Conservation (phyloP, 2,113 vertebrate species). For the Spea multiplicata region DNA sequence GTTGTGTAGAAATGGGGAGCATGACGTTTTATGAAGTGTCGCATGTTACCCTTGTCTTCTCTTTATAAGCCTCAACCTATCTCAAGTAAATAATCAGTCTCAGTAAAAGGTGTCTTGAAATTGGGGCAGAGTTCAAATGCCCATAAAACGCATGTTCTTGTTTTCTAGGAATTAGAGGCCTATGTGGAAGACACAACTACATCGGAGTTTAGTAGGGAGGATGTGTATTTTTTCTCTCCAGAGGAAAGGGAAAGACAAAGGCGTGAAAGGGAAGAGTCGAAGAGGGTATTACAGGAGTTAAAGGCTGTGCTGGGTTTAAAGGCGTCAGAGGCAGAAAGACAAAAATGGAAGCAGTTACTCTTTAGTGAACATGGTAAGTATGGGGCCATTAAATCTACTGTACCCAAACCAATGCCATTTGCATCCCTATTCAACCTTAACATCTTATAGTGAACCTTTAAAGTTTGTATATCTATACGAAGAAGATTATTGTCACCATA, state of each 20-base stretch:
- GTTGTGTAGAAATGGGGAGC: too few species aligned
- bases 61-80: too few species aligned
- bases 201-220: constrained; percentile 74
- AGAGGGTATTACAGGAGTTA: constrained; percentile 89
- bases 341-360: constrained; percentile 95
- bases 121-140: neutral
- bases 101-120: too few species aligned
- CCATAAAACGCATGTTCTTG: constrained; percentile 7
- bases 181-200: constrained; percentile 89
- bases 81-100: too few species aligned
- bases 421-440: neutral
- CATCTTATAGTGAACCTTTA: neutral
- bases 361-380: constrained; percentile 90
- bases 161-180: constrained; percentile 87
- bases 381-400: neutral
- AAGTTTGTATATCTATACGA: too few species aligned
- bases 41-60: too few species aligned
- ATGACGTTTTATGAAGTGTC: too few species aligned
- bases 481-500: neutral
- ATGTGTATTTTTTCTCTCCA: constrained; percentile 78
- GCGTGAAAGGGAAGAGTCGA: constrained; percentile 88
- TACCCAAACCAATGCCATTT: neutral
- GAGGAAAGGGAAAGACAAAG: constrained; percentile 88
- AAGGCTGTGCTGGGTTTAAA: constrained; percentile 92
- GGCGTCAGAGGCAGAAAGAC: constrained; percentile 89